Conservation (phyloP, 2,113 vertebrate genomes). For the Podiceps cristatus region DNA sequence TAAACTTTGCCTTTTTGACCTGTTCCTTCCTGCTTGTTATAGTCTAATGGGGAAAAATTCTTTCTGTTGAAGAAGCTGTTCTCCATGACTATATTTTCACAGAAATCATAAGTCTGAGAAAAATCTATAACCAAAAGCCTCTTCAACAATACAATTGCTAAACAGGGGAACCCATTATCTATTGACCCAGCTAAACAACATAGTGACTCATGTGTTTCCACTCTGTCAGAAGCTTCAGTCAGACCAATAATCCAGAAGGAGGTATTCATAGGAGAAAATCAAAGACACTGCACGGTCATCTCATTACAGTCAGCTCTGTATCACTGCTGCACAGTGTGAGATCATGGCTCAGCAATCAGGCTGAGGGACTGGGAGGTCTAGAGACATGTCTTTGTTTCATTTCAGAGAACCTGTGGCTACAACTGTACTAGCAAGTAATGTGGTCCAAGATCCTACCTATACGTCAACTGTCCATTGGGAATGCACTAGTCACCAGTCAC, state of each 20-base stretch:
- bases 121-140: background rate
- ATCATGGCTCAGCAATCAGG: background rate
- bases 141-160: background rate
- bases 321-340: background rate
- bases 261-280: background rate
- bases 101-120: background rate
- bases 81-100: background rate
- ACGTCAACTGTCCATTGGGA: background rate
- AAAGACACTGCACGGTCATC: background rate
- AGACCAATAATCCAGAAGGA: background rate
- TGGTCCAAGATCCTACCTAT: background rate
- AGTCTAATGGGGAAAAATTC: background rate
- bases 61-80: background rate
- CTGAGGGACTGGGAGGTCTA: background rate
- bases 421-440: background rate
- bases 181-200: background rate
- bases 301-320: background rate
- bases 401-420: background rate
- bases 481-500: background rate
- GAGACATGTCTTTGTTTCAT: background rate
- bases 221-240: background rate
- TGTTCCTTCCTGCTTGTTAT: background rate
- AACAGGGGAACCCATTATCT: background rate
- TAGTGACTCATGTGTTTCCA: background rate
- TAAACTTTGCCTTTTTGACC: background rate